Evolutionary conservation across 1,140 invertebrate species (phyloP).

Genomic region (Metopolophium dirhodum): DNA sequence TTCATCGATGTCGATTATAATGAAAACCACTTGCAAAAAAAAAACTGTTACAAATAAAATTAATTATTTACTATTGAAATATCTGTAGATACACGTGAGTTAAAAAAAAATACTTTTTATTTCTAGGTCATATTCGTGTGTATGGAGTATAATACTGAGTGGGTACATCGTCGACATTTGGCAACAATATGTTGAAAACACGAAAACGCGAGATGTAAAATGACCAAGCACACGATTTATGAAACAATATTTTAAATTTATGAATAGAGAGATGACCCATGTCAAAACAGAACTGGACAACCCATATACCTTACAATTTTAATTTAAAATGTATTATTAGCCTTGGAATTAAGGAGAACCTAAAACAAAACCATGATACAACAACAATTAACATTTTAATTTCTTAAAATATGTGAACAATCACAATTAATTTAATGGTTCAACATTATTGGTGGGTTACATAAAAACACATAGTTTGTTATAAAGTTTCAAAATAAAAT

Average conservation of each 20-base stretch:
- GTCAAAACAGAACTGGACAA: not conserved
- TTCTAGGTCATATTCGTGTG: not conserved
- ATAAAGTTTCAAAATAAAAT: not conserved
- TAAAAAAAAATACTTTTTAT: not conserved
- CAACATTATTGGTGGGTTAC: no score
- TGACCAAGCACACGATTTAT: conserved; percentile 1
- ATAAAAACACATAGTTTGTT: not conserved
- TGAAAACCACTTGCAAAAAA: no score
- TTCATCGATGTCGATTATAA: no score
- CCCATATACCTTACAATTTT: not conserved
- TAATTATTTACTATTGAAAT: not conserved
- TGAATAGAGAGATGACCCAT: not conserved
- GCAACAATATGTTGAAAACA: not conserved
- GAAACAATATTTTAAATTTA: not conserved
- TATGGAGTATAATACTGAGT: not conserved
- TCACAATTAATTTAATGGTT: not conserved
- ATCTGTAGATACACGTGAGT: not conserved
- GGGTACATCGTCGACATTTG: not conserved
- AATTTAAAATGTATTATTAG: not conserved
- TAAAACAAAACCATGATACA: not conserved
- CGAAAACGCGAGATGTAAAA: not conserved
- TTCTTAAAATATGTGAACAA: not conserved
- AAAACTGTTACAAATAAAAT: not conserved
- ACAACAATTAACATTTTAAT: not conserved
- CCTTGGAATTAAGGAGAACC: not conserved